These are phyloP conservation scores for Sminthurides bifidus DNA, from an alignment of 1,140 invertebrate species.

Conservation along the genomic window DNA sequence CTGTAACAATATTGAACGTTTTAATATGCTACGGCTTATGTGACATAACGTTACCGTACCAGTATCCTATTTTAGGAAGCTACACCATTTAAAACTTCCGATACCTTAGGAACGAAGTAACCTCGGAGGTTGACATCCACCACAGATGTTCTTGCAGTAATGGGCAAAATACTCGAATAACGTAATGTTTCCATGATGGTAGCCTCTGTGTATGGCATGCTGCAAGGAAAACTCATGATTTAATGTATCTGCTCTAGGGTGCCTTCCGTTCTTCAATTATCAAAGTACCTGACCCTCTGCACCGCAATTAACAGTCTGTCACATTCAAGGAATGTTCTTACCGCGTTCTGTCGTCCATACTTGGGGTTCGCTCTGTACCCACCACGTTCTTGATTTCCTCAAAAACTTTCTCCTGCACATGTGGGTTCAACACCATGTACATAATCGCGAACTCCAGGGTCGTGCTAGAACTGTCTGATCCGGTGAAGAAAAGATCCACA, in stretches of 20 bases:
- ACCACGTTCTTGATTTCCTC: conserved; percentile 42
- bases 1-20: neutral
- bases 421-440: conserved; percentile 14
- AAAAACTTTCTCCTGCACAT: conserved; percentile 20
- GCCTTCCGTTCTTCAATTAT: neutral
- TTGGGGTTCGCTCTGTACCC: conserved; percentile 51
- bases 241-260: too few species aligned
- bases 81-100: neutral
- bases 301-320: neutral
- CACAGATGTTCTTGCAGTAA: conserved; percentile 55
- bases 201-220: conserved; percentile 66
- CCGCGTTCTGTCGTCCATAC: conserved; percentile 54
- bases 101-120: conserved; percentile 62
- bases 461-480: conserved; percentile 10
- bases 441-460: conserved; percentile 15
- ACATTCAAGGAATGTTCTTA: conserved; percentile 36
- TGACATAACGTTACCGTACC: conserved; percentile 34
- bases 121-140: conserved; percentile 55
- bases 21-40: neutral
- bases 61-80: neutral
- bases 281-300: neutral
- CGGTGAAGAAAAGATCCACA: conserved; percentile 40
- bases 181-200: conserved; percentile 60
- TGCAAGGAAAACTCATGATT: conserved; percentile 10
- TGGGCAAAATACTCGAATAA: conserved; percentile 62